phyloP scores from a whole-genome alignment of 2,888 invertebrate species.

The Hedychridium roseum region DNA sequence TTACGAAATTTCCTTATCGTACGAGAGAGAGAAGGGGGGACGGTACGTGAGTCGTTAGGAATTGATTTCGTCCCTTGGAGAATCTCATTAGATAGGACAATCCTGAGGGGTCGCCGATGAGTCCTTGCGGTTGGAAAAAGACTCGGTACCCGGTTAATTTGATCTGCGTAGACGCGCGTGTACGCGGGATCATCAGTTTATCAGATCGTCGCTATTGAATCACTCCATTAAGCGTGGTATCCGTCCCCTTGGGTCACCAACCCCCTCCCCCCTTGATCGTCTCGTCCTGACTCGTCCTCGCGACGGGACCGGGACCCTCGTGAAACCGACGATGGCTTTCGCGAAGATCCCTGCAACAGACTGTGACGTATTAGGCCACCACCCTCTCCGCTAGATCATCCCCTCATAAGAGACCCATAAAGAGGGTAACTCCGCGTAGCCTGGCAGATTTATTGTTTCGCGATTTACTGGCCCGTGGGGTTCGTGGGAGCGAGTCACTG shows the following conservation, averaged over 20 bases:
- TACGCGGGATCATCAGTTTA: slow-evolving; percentile 42
- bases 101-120: not conserved
- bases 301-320: slow-evolving; percentile 34
- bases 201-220: slow-evolving; percentile 60
- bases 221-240: slow-evolving; percentile 58
- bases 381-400: slow-evolving; percentile 52
- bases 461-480: slow-evolving; percentile 53
- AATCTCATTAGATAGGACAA: too few species aligned
- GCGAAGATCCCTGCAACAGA: slow-evolving; percentile 60
- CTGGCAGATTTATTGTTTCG: slow-evolving; percentile 60
- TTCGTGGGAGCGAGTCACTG: slow-evolving; percentile 36
- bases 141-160: slow-evolving; percentile 33
- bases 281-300: slow-evolving; percentile 8
- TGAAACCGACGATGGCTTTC: slow-evolving; percentile 27
- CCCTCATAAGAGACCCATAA: slow-evolving; percentile 50
- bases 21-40: too few species aligned
- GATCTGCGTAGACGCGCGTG: slow-evolving; percentile 22
- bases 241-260: slow-evolving; percentile 38
- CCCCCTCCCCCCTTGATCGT: slow-evolving; percentile 24
- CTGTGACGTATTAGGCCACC: slow-evolving; percentile 63
- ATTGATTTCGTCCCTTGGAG: too few species aligned
- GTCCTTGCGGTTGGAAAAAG: slow-evolving; percentile 21
- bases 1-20: too few species aligned
- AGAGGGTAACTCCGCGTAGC: slow-evolving; percentile 38
- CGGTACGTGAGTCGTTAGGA: too few species aligned